Evolutionary conservation across 2,113 vertebrate genomes (phyloP), one percentile per base, ranked within the genome.

Genomic region (Mastomys coucha): DNA sequence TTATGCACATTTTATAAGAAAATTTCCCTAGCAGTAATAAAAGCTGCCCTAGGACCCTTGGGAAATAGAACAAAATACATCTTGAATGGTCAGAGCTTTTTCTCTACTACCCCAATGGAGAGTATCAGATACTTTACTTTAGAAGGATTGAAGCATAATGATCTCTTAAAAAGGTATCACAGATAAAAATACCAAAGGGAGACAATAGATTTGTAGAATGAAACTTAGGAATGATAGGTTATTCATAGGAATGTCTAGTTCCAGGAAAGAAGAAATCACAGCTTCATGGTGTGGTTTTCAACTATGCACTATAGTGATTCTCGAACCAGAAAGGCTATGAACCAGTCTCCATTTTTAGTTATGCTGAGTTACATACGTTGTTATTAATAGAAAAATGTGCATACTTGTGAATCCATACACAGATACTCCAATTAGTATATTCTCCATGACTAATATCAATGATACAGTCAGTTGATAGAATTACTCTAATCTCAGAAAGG

Each of bases 11-110:
- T 78, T 73, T 67, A n/a, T 93, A 39, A 87, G 56, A 80, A 56
- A 7, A 33, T 36, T 4, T 58, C n/a, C 24, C 65, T 5, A 63
- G 7, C 24, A 36, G 19, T 12, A 58, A 67, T 45, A 31, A 60
- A 20, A 20, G 9, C 6, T 67, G 36, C 2, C 26, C 58, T 63
- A 90, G 91, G 53, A 65, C 0, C 0, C 26, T 24, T 73, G 0
- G 13, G 28, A 63, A 72, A 5, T 39, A 75, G 28, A 88, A 63
- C 5, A 80, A 2, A 87, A 14, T 80, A 6, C 1, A 86, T 73
- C 19, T 8, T 80, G 28, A 16, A 56, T 11, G 20, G 4, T n/a
- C 20, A 17, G 3, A 49, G 31, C 0, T 58, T 39, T 49, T 92
- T 76, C 65, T 22, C 33, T 16, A 76, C 4, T 20, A 60, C 1